A percentile compares a stretch with the other conserved stretches of the same genome.
These are phyloP conservation scores for Halictus quadricinctus DNA, from an alignment of 2,888 invertebrate genomes.

Conservation along the genomic window DNA sequence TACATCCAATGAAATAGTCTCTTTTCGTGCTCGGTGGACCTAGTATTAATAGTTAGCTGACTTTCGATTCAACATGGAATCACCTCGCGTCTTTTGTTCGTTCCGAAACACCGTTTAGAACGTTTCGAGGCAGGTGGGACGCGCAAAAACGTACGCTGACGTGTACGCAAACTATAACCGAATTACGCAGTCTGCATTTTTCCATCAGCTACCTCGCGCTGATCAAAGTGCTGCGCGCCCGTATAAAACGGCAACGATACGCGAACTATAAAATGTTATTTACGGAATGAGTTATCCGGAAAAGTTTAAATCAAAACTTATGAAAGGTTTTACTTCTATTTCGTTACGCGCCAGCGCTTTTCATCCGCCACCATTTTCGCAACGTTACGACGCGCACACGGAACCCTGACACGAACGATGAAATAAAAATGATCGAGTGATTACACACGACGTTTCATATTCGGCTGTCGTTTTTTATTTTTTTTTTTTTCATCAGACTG, in stretches of 20 bases:
- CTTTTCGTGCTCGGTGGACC: neutral
- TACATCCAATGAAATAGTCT: too few species aligned
- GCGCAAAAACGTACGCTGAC: constrained; percentile 66
- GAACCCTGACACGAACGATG: constrained; percentile 3
- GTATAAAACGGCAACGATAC: constrained; percentile 67
- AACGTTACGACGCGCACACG: constrained; percentile 30
- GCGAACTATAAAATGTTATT: constrained; percentile 66
- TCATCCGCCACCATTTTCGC: constrained; percentile 39
- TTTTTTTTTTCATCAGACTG: constrained; percentile 3
- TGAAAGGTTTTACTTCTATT: constrained; percentile 61
- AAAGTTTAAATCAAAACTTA: constrained; percentile 69
- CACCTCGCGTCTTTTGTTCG: neutral
- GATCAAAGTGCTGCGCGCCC: constrained; percentile 71
- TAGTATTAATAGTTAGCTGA: neutral
- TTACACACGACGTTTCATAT: constrained; percentile 10
- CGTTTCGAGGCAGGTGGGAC: constrained; percentile 45
- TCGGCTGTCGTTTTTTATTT: neutral
- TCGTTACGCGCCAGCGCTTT: constrained; percentile 53
- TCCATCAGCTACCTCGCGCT: constrained; percentile 68
- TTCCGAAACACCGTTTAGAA: constrained; percentile 31
- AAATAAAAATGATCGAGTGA: constrained; percentile 38
- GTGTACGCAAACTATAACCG: constrained; percentile 63
- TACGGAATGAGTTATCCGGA: constrained; percentile 59
- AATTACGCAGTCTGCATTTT: constrained; percentile 68
- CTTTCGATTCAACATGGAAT: neutral